A percentile compares a stretch with the other conserved stretches of the same genome.
These are phyloP conservation scores for Calliopum simillimum DNA, from an alignment of 2,888 invertebrate genomes.

Conservation along the genomic window DNA sequence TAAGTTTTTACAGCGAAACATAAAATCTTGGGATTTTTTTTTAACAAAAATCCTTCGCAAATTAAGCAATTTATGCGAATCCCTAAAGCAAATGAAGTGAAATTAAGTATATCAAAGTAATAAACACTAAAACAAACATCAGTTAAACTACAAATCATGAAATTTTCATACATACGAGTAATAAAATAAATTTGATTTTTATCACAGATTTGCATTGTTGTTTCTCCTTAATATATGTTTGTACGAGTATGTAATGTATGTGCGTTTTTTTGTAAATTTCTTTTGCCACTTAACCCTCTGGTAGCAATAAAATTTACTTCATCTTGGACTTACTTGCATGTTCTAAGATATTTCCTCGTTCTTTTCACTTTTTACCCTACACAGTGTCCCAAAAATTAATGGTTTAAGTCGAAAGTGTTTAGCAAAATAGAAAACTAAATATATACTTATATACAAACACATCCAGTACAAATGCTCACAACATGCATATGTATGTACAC, in stretches of 20 bases:
- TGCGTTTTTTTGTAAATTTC: not conserved
- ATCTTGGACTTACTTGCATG: slow-evolving; percentile 31
- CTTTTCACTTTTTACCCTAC: not conserved
- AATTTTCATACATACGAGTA: slow-evolving; percentile 57
- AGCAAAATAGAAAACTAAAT: slow-evolving; percentile 48
- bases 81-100: slow-evolving; percentile 9
- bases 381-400: slow-evolving; percentile 59
- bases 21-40: too few species aligned
- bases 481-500: not conserved
- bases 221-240: slow-evolving; percentile 2
- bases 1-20: too few species aligned
- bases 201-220: slow-evolving; percentile 45
- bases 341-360: slow-evolving; percentile 19
- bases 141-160: slow-evolving; percentile 49
- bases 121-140: slow-evolving; percentile 23
- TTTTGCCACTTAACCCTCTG: slow-evolving; percentile 58
- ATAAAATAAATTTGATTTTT: slow-evolving; percentile 64
- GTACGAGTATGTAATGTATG: not conserved
- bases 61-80: too few species aligned
- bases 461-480: slow-evolving; percentile 5
- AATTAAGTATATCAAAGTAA: slow-evolving; percentile 15
- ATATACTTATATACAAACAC: slow-evolving; percentile 33
- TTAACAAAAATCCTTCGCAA: too few species aligned
- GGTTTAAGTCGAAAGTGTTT: slow-evolving; percentile 64
- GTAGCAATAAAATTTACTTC: slow-evolving; percentile 64